Conservation (phyloP, 2,888 invertebrate species). For the Ichneumon xanthorius region DNA sequence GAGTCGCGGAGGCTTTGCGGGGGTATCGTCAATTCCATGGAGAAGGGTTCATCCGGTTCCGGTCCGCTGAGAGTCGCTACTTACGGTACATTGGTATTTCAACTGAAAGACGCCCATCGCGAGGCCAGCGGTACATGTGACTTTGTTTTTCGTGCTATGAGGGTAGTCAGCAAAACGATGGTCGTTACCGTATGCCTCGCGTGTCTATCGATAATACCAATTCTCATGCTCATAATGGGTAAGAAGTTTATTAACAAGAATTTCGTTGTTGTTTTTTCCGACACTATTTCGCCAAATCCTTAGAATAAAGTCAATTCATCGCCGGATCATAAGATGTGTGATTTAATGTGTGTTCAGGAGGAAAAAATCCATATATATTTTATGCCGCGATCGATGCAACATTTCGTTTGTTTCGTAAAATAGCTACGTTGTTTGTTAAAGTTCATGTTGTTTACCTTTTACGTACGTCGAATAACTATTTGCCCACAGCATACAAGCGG, state of each 20-base stretch:
- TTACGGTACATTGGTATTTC: conserved; percentile 92
- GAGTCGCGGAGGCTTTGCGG: conserved; percentile 90
- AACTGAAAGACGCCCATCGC: conserved; percentile 92
- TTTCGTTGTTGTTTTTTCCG: not conserved
- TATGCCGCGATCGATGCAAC: not conserved
- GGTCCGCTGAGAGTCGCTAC: conserved; percentile 85
- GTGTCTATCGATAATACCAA: conserved; percentile 89
- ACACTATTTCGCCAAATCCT: not conserved
- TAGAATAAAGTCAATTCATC: not conserved
- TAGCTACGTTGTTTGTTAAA: not conserved
- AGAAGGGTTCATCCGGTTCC: conserved; percentile 81
- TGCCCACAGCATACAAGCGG: conserved; percentile 1
- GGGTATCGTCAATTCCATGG: conserved; percentile 78
- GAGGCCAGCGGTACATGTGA: conserved; percentile 91
- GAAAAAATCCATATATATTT: not conserved
- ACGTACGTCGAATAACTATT: conserved; percentile 26
- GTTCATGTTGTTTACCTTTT: conserved; percentile 15
- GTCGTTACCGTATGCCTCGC: conserved; percentile 90
- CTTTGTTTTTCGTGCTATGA: conserved; percentile 90
- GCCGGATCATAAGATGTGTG: too few species aligned
- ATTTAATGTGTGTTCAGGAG: too few species aligned
- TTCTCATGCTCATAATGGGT: conserved; percentile 93
- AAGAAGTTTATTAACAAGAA: conserved; percentile 85
- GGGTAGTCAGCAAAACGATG: conserved; percentile 91
- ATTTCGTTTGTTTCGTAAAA: not conserved